Percentiles rank a stretch among this genome's conserved stretches.
Evolutionary conservation across 2,113 vertebrate species (phyloP).

Genomic region (Choloepus hoffmanni): DNA sequence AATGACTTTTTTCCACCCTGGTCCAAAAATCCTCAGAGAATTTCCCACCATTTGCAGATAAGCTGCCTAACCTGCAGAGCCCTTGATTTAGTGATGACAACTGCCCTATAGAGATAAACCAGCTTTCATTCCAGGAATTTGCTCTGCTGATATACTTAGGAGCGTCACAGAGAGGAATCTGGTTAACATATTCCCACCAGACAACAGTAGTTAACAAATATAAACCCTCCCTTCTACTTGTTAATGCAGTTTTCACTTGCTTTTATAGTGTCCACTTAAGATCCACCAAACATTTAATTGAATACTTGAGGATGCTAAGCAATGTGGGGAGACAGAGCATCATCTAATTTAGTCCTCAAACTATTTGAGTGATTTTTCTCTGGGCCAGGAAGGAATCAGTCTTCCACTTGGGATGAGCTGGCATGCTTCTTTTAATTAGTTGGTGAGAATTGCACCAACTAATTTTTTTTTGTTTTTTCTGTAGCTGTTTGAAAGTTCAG

Average conservation of each 20-base stretch:
- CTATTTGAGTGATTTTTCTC: background rate
- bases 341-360: background rate
- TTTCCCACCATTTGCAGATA: constrained; percentile 67
- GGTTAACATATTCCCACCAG: constrained; percentile 47
- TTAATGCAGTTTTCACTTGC: constrained; percentile 9
- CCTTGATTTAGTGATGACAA: constrained; percentile 70
- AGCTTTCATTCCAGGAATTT: constrained; percentile 70
- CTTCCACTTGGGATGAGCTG: background rate
- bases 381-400: background rate
- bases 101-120: constrained; percentile 62
- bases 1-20: background rate
- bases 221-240: background rate
- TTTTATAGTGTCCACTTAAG: background rate
- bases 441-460: background rate
- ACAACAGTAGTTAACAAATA: constrained; percentile 37
- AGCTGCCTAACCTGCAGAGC: constrained; percentile 63
- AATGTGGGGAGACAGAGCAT: background rate
- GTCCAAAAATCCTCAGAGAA: constrained; percentile 37
- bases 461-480: background rate
- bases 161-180: constrained; percentile 71
- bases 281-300: background rate
- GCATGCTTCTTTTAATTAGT: background rate
- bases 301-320: background rate
- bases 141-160: constrained; percentile 60
- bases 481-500: background rate